Conservation (phyloP, 2,888 invertebrate species). For the Drosophila cognata region DNA sequence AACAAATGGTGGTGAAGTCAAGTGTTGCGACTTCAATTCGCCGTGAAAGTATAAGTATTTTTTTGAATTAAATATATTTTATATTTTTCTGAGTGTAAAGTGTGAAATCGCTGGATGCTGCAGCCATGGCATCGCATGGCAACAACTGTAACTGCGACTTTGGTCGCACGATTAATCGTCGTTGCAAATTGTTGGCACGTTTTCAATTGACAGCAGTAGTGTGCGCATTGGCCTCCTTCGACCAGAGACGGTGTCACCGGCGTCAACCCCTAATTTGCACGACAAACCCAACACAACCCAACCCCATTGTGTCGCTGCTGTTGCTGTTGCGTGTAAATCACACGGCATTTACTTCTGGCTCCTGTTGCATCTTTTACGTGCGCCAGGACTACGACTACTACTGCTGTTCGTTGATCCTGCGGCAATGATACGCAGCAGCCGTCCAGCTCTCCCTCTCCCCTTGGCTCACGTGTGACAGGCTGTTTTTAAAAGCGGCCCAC, state of each 20-base stretch:
- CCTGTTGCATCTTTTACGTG: slow-evolving; percentile 81
- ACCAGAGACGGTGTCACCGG: slow-evolving; percentile 33
- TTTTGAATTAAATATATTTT: background rate
- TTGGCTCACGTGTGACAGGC: slow-evolving; percentile 68
- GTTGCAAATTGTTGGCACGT: slow-evolving; percentile 85
- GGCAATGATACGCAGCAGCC: slow-evolving; percentile 40
- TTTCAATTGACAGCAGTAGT: slow-evolving; percentile 83
- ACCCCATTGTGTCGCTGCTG: slow-evolving; percentile 1
- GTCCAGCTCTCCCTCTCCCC: background rate
- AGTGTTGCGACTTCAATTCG: too few species aligned
- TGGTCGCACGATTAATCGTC: slow-evolving; percentile 83
- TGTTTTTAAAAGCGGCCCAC: slow-evolving; percentile 62
- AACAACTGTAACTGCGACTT: slow-evolving; percentile 43
- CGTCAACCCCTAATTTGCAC: slow-evolving; percentile 77
- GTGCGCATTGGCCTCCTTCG: slow-evolving; percentile 28
- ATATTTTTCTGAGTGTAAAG: background rate
- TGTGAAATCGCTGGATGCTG: background rate
- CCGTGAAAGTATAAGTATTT: background rate
- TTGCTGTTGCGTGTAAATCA: slow-evolving; percentile 73
- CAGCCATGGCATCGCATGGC: background rate
- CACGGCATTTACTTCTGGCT: slow-evolving; percentile 76
- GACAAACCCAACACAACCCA: slow-evolving; percentile 24
- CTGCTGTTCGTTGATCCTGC: slow-evolving; percentile 47
- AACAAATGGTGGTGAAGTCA: too few species aligned
- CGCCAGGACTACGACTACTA: slow-evolving; percentile 27